phyloP scores from a whole-genome alignment of 2,888 invertebrate species.

The Hirtodrosophila confusa region DNA sequence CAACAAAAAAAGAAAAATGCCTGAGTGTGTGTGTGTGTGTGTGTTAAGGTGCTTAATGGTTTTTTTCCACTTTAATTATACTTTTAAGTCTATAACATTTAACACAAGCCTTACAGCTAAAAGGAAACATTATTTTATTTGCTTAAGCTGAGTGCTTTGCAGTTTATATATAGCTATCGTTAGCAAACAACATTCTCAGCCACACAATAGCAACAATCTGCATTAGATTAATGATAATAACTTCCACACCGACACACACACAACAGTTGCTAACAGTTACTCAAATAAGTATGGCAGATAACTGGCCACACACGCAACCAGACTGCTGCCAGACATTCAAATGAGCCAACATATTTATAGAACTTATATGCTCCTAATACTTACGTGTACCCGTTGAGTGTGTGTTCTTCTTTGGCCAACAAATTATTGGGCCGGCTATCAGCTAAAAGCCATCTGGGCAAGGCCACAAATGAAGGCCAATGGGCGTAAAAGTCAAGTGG shows the following conservation, averaged over 20 bases:
- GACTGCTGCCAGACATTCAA: conserved; percentile 69
- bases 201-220: conserved; percentile 5
- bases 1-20: conserved; percentile 29
- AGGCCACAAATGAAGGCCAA: conserved; percentile 17
- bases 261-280: conserved; percentile 9
- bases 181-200: not conserved
- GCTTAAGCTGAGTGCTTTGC: conserved; percentile 27
- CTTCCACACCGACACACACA: conserved; percentile 6
- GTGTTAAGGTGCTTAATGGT: conserved; percentile 35
- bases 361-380: conserved; percentile 40
- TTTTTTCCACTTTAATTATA: not conserved
- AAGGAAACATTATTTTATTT: conserved; percentile 17
- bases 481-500: conserved; percentile 9
- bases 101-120: conserved; percentile 3
- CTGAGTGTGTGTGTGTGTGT: conserved; percentile 29
- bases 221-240: conserved; percentile 3
- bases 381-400: conserved; percentile 1
- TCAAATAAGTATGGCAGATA: conserved; percentile 16
- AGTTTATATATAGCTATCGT: conserved; percentile 17
- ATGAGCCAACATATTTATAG: conserved; percentile 66
- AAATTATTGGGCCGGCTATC: conserved; percentile 43
- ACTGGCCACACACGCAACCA: conserved; percentile 41
- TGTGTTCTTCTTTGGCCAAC: conserved; percentile 18
- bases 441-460: conserved; percentile 23
- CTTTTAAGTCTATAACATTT: not conserved